Percentiles rank a stretch among this genome's conserved stretches.
Evolutionary conservation across 2,797 vertebrate genomes (phyloP).

Genomic region (Aulostomus chinensis): DNA sequence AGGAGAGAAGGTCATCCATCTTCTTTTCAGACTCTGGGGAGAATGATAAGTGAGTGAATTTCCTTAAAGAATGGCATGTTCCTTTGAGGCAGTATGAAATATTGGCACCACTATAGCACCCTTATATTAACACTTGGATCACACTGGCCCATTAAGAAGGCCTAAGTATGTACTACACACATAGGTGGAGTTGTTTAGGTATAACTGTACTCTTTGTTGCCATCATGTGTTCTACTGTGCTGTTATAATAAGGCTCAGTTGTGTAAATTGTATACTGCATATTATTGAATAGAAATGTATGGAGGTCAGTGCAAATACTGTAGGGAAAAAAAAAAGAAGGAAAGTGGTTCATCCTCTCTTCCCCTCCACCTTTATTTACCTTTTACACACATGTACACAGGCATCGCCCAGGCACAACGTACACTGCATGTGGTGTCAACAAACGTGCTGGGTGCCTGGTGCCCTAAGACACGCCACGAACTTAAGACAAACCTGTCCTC

Average conservation of each 20-base stretch:
- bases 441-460: slow-evolving; percentile 19
- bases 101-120: too few relatives aligned
- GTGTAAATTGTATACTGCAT: background rate
- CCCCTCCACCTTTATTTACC: slow-evolving; percentile 57
- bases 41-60: too few relatives aligned
- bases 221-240: background rate
- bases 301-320: background rate
- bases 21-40: too few relatives aligned
- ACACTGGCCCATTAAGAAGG: too few relatives aligned
- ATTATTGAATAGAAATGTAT: too few relatives aligned
- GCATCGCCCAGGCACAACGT: slow-evolving; percentile 40
- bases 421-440: slow-evolving; percentile 61
- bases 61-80: too few relatives aligned
- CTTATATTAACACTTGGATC: too few relatives aligned
- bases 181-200: background rate
- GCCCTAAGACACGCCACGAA: slow-evolving; percentile 34
- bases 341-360: slow-evolving; percentile 2
- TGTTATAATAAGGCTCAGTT: background rate
- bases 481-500: slow-evolving; percentile 14
- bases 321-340: background rate
- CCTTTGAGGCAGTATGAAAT: too few relatives aligned
- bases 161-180: too few relatives aligned
- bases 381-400: slow-evolving; percentile 39
- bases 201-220: background rate
- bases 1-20: too few relatives aligned